These are phyloP conservation scores for Melozone crissalis DNA, from an alignment of 2,113 vertebrate species.

Conservation along the genomic window DNA sequence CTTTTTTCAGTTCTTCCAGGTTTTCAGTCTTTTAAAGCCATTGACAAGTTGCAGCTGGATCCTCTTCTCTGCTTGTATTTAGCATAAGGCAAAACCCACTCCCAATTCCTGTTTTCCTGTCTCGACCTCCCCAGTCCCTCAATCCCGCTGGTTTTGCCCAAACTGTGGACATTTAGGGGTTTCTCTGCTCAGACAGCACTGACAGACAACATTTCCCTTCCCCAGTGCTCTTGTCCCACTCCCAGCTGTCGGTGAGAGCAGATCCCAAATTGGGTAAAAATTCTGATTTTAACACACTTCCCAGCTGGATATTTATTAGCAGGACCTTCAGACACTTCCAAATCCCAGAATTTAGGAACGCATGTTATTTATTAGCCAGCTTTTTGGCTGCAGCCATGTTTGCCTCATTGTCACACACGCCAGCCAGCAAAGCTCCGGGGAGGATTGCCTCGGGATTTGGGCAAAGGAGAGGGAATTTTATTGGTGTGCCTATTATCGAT, in stretches of 20 bases:
- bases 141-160: rapidly evolving
- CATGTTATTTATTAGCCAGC: not conserved
- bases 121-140: not conserved
- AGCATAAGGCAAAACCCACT: not conserved
- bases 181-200: not conserved
- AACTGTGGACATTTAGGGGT: not conserved
- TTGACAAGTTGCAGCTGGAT: not conserved
- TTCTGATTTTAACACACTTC: not conserved
- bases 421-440: not conserved
- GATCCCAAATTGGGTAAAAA: not conserved
- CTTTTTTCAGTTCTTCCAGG: not conserved
- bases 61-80: not conserved
- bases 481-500: rapidly evolving
- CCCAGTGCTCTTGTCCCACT: rapidly evolving
- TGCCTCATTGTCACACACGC: not conserved
- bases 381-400: not conserved
- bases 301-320: no score
- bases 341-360: not conserved
- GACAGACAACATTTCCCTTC: not conserved
- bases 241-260: rapidly evolving
- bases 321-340: not conserved
- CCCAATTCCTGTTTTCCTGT: not conserved
- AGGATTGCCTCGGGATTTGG: not conserved
- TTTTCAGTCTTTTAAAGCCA: not conserved
- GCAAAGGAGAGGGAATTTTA: not conserved